Evolutionary conservation across 2,113 vertebrate genomes (phyloP).

Genomic region (Pitta sordida): DNA sequence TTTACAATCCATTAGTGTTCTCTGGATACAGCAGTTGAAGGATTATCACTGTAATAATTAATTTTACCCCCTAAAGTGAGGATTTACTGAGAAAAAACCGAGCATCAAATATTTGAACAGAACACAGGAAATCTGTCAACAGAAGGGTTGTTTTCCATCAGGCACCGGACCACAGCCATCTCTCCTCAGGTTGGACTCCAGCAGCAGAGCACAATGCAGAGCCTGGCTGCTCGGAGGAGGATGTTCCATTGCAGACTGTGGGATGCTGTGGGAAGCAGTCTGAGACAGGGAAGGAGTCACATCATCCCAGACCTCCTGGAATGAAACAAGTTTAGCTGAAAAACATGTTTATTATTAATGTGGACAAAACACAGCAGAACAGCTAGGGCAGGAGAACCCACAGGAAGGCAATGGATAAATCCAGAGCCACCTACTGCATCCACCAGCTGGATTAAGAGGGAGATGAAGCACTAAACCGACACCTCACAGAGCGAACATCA

Average conservation of each 20-base stretch:
- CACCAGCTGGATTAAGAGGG: fast-evolving
- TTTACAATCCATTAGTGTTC: not conserved
- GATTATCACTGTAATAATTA: not conserved
- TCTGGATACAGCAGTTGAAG: not conserved
- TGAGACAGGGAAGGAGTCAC: not conserved
- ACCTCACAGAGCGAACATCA: not conserved
- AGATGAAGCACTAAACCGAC: not conserved
- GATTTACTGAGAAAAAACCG: not conserved
- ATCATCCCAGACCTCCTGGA: not conserved
- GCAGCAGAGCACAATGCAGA: not conserved
- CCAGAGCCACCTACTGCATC: not conserved
- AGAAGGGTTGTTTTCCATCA: not conserved
- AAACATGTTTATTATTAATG: not conserved
- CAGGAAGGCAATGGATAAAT: not conserved
- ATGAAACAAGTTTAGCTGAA: not conserved
- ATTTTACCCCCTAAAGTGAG: not conserved
- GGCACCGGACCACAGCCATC: not conserved
- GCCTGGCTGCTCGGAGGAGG: not conserved
- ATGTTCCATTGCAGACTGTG: not conserved
- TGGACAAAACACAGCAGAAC: not conserved
- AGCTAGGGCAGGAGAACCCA: not conserved
- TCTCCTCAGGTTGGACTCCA: not conserved
- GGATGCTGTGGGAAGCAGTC: not conserved
- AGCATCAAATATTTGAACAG: not conserved
- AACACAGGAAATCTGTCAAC: not conserved